Evolutionary conservation across 2,797 vertebrate species (phyloP), one percentile per base, ranked within the genome.

Genomic region (Tarsius wallacei): DNA sequence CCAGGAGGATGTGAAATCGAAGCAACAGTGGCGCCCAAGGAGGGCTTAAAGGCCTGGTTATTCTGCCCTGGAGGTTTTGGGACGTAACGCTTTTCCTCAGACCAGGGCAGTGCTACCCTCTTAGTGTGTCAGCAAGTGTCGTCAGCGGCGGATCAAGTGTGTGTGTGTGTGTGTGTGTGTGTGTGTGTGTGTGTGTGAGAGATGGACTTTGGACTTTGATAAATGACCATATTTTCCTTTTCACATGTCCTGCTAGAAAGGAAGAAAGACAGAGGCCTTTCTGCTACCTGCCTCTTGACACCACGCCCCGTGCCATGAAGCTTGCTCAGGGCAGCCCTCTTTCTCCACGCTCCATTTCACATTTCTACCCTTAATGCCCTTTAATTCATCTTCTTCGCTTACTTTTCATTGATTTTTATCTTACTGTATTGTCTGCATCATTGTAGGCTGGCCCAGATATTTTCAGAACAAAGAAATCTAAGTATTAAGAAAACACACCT

Each of bases 391-490:
- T 81, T 80, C 26, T 70, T 92, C 12, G 53, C 31, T 70, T 82
- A 51, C 12, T 90, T 77, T 33, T 78, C 17, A 85, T 59, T 9
- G 70, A 19, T 49, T 93, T 42, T 95, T 64, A 89, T 55, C 24
- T 71, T 77, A 87, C 31, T 80, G 13, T 24, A 59, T 77, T 87
- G 7, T 93, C 26, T 95, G 19, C 42, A 17, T 90, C 61, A 76
- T 71, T 87, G 16, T 83, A 81, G 94, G 13, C 26, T 87, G 76
- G 57, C 13, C 4, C 22, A 93, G 78, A 87, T 87, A 7, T 49
- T 92, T 95, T 87, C 22, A 4, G 47, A 73, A 78, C 4, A 89
- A 91, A 24, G 53, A 61, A 89, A 77, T 15, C 51, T 47, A 81
- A 93, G 84, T 11, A 53, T 89, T 83, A 73, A 42, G 89, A 80